Evolutionary conservation across 2,113 vertebrate genomes (phyloP).

Genomic region (Hymenochirus boettgeri): DNA sequence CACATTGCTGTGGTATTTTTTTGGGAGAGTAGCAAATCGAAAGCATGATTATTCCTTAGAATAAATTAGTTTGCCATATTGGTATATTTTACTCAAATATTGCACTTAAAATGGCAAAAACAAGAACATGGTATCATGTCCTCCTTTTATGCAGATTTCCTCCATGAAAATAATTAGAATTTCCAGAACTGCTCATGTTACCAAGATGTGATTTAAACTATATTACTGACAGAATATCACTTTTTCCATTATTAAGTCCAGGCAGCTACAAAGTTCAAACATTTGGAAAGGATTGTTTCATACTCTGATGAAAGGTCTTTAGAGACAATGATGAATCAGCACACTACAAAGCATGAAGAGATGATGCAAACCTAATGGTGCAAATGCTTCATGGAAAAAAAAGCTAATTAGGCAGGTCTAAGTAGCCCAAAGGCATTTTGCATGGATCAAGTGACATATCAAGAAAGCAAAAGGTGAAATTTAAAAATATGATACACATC

Average conservation of each 20-base stretch:
- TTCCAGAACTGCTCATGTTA: too few relatives aligned
- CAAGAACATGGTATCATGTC: too few relatives aligned
- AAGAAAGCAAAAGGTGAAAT: slow-evolving; percentile 20
- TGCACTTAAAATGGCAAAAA: too few relatives aligned
- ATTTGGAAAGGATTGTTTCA: slow-evolving; percentile 37
- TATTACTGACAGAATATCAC: slow-evolving; percentile 33
- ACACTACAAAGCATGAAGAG: slow-evolving; percentile 36
- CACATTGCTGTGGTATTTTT: too few relatives aligned
- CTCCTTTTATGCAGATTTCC: too few relatives aligned
- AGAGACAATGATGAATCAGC: slow-evolving; percentile 32
- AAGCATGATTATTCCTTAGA: too few relatives aligned
- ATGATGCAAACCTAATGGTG: slow-evolving; percentile 22
- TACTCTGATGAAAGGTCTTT: slow-evolving; percentile 32
- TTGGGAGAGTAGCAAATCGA: too few relatives aligned
- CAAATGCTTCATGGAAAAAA: slow-evolving; percentile 23
- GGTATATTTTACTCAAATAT: too few relatives aligned
- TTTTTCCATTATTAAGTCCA: slow-evolving; percentile 32
- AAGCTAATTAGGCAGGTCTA: slow-evolving; percentile 33
- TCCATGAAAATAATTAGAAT: too few relatives aligned
- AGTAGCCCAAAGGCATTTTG: slow-evolving; percentile 32
- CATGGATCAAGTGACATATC: slow-evolving; percentile 29
- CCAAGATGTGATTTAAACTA: too few relatives aligned
- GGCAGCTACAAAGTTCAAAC: slow-evolving; percentile 30
- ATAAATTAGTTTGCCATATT: too few relatives aligned
- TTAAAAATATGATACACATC: slow-evolving; percentile 19